Base-by-base conservation (phyloP, 1,140 invertebrate genomes). In the Ceratitis capitata region DNA sequence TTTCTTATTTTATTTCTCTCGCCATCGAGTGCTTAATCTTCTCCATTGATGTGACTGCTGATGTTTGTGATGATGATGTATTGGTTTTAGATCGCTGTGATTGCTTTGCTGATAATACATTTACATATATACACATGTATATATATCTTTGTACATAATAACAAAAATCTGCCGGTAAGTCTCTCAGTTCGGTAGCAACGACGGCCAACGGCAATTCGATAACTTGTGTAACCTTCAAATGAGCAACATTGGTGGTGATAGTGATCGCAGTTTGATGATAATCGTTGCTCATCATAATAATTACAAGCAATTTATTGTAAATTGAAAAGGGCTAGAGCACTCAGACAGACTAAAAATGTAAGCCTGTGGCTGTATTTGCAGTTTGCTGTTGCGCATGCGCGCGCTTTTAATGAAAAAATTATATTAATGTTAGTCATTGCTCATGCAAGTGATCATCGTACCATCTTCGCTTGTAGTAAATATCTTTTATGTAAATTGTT, bases 261-360 rank as follows among this genome's bases (percentile, higher is more conserved):
- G n/a, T 45, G 69, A 78, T 78, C 69, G 69, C 69, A 42, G 45
- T 78, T 42, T 45, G 69, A 78, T 78, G 69, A 47, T 45, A 35
- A 78, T 45, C 69, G 69, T 2, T 45, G 39, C 69, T 45, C 39
- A 78, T 78, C 69, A 78, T 78, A 78, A 78, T 78, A 78, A 78
- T 78, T 78, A 78, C 39, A 45, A 39, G 69, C 69, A 78, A 78
- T 78, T 78, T 78, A 39, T 78, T 78, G 69, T 45, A 78, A n/a
- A 78, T 78, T 78, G 69, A 78, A 45, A 78, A 45, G 69, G 39
- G 3, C n/a, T n/a, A n/a, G n/a, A n/a, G n/a, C n/a, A n/a, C n/a
- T n/a, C 69, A 78, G 26, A 45, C 14, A 39, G 23, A 19, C 61
- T 19, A 32, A 29, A 45, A 64, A 32, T 78, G 69, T 78, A 35